Evolutionary conservation across 2,797 vertebrate genomes (phyloP), one percentile per base, ranked within the genome.

Genomic region (Protosalanx chinensis): DNA sequence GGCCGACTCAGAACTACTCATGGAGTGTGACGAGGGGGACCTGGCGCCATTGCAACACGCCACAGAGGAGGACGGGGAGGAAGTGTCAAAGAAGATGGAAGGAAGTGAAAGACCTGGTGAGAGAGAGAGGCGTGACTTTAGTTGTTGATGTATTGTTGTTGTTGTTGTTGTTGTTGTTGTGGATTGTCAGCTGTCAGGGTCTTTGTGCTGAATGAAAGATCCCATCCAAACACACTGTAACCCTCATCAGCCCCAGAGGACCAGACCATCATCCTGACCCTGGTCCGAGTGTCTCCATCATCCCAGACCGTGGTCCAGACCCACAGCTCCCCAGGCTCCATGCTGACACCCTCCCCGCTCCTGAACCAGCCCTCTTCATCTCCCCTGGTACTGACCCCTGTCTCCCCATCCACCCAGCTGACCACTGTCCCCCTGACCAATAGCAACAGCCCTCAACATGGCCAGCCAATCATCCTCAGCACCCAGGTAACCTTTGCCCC

Each of bases 11-110:
- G 94, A 94, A 69, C 88, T 96, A 4, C 93, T 93, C 76, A 96
- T 95, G 94, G 93, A 95, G 68, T 96, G 95, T 68, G 94, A 95
- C 90, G 94, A 95, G 86, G 94, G 95, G 74, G 94, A 95, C 78
- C 79, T 95, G 81, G 93, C 94, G 3, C 93, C 94, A 0, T 95
- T 93, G 91, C 94, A 96, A 85, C 93, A 92, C 59, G 90, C 93
- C 76, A 60, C 64, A 7, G 93, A 90, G 7, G 91, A 93, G 5
- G 90, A 93, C 72, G 93, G 93, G 1, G 93, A 94, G 69, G 75
- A 65, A 6, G 91, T 15, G 51, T 16, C 16, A 16, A 56, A 66
- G 27, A 32, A 56, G 41, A 46, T 46, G 41, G 8, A 8, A 53
- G 51, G 13, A 56, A 72, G 70, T 7, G 30, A 60, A 16, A 37